Percentiles rank a stretch among this genome's conserved stretches.
phyloP scores from a whole-genome alignment of 1,140 invertebrate species.

The Brachionus paranguensis region DNA sequence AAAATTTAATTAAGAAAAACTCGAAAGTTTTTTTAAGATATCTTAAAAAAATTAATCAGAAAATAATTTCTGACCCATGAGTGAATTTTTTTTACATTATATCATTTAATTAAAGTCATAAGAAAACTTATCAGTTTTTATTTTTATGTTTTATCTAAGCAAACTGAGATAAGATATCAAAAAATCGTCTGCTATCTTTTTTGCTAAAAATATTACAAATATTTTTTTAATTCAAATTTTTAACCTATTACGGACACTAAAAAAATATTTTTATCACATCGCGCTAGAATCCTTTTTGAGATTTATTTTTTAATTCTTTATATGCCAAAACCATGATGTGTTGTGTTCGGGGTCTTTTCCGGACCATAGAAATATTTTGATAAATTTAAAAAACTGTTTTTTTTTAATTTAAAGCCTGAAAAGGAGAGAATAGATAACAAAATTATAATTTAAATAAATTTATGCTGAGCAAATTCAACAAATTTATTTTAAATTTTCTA shows the following conservation, averaged over 20 bases:
- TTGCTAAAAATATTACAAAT: neutral
- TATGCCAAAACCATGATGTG: too few species aligned
- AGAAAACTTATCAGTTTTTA: neutral
- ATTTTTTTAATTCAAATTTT: neutral
- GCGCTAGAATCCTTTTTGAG: too few species aligned
- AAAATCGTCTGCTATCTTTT: neutral
- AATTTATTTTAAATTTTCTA: neutral
- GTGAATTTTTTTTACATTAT: too few species aligned
- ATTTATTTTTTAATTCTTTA: too few species aligned
- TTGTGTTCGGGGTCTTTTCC: neutral
- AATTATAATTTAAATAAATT: neutral
- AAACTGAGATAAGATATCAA: neutral
- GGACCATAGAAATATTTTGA: neutral
- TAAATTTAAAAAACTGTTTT: neutral
- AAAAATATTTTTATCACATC: neutral
- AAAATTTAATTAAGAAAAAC: too few species aligned
- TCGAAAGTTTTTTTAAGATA: too few species aligned
- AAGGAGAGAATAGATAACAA: neutral
- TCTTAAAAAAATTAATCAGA: too few species aligned
- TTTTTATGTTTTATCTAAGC: neutral
- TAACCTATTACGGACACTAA: neutral
- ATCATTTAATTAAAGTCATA: neutral
- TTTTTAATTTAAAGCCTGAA: neutral
- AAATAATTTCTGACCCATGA: too few species aligned
- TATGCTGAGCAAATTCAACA: neutral